These are phyloP conservation scores for Branchinecta lindahli DNA, from an alignment of 1,140 invertebrate genomes.

Conservation along the genomic window DNA sequence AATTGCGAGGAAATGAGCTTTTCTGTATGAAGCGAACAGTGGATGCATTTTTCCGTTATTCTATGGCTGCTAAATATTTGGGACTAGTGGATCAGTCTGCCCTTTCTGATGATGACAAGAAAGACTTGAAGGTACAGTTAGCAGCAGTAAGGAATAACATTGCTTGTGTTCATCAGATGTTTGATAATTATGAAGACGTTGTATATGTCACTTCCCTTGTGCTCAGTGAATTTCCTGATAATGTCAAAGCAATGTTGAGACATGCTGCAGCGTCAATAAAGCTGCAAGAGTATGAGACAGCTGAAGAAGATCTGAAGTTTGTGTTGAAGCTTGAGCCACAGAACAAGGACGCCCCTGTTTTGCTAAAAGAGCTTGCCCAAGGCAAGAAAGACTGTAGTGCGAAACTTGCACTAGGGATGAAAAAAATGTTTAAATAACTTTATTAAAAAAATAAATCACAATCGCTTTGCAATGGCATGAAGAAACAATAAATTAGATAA, in stretches of 20 bases:
- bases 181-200: not conserved
- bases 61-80: not conserved
- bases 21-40: not conserved
- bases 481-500: no score
- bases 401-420: not conserved
- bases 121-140: not conserved
- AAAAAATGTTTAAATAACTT: not conserved
- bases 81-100: not conserved
- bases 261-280: not conserved
- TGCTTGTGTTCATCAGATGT: not conserved
- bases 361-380: not conserved
- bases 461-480: not conserved
- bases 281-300: constrained; percentile 2
- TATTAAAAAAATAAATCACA: constrained; percentile 6
- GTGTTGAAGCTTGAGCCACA: not conserved
- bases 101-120: not conserved
- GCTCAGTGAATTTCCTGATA: not conserved
- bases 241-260: not conserved
- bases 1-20: not conserved
- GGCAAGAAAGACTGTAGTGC: not conserved
- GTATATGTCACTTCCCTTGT: not conserved
- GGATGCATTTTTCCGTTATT: not conserved
- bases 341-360: not conserved
- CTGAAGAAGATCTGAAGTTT: not conserved
- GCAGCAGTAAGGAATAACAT: not conserved